Base-by-base conservation (phyloP, 2,797 vertebrate genomes). In the Pteropus rufus region DNA sequence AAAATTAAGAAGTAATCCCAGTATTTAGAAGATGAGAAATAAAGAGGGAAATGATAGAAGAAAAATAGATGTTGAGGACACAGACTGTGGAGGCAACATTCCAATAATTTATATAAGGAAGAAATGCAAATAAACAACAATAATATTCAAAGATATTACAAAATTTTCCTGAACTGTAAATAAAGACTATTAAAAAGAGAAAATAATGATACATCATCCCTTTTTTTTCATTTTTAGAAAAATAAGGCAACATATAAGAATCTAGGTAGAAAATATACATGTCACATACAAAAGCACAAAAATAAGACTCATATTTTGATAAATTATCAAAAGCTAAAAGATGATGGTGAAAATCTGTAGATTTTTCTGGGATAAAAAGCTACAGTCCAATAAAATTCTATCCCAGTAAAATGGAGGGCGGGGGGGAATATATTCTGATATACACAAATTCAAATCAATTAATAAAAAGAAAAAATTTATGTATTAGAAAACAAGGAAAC, bases 141-240 rank as follows among this genome's bases (percentile, higher is more conserved):
- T 18, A n/a, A 83, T 41, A 52, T 54, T 34, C 44, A 39, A 73
- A 52, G 10, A 73, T 64, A 73, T 54, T 73, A 54, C 6, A n/a
- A 31, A 62, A 73, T 10, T 73, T 41, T 83, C 46, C 14, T 73
- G 9, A 64, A 64, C 12, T 62, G n/a, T 46, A 41, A 81, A 36
- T 75, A 54, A 73, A 73, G 11, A 41, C 5, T 70, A 64, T 60
- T 54, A 54, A 44, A 62, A 83, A 77, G 10, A 84, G 98, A 97
- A 97, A 99, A 99, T 54, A 99, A 99, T 99, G 98, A 99, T 97
- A 98, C 1, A 70, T 26, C 46, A 82, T 39, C 15, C 19, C 15
- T 7, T n/a, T 58, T 39, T 44, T 16, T 29, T 31, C 7, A 23
- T 64, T 93, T 93, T 64, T 19, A 49, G 15, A 49, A 64, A 56